Evolutionary conservation across 2,113 vertebrate genomes (phyloP).

Genomic region (Pachypanchax playfairii): DNA sequence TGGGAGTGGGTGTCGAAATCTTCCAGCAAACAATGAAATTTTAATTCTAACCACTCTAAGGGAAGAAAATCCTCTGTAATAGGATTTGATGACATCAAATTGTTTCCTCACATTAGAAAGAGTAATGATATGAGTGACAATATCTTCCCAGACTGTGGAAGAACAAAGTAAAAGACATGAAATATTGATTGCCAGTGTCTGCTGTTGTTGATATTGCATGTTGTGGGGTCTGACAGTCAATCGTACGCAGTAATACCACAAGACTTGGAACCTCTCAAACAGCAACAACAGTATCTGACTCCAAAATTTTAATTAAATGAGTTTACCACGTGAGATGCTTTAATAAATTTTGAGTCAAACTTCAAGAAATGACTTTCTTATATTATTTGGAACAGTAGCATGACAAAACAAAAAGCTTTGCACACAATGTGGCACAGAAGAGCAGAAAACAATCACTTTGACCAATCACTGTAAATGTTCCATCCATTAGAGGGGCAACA

Average conservation of each 20-base stretch:
- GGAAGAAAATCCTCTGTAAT: constrained; percentile 70
- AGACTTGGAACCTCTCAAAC: constrained; percentile 12
- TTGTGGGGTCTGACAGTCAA: constrained; percentile 30
- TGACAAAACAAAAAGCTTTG: neutral
- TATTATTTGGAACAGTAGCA: constrained; percentile 21
- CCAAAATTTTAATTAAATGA: neutral
- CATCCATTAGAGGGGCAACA: constrained; percentile 65
- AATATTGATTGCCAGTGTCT: constrained; percentile 72
- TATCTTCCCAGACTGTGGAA: constrained; percentile 64
- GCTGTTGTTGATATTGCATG: constrained; percentile 51
- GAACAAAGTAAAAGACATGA: constrained; percentile 70
- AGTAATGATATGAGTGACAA: constrained; percentile 74
- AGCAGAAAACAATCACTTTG: constrained; percentile 50
- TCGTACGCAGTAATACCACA: constrained; percentile 21
- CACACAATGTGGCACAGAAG: constrained; percentile 20
- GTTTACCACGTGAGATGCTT: constrained; percentile 3
- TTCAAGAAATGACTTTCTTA: neutral
- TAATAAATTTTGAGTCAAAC: constrained; percentile 9
- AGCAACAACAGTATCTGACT: constrained; percentile 7
- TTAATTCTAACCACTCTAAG: constrained; percentile 69
- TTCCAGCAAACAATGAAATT: constrained; percentile 72
- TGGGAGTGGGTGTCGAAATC: constrained; percentile 63
- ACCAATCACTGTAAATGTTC: constrained; percentile 66
- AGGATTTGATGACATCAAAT: constrained; percentile 74
- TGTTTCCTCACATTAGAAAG: constrained; percentile 72